Base-by-base conservation (phyloP, 2,797 vertebrate species). In the Allobates femoralis region DNA sequence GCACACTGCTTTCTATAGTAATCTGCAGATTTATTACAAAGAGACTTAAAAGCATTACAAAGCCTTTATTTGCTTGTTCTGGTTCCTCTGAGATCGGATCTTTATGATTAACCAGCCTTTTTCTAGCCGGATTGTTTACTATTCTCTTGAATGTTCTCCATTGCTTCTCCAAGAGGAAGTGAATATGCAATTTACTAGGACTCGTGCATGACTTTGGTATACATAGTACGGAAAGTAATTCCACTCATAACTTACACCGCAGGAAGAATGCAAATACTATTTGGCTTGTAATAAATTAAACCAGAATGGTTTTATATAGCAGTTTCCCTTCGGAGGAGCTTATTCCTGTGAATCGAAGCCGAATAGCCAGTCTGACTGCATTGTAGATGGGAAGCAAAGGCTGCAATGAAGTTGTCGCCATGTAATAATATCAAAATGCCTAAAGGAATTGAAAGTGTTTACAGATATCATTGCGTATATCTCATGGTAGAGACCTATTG, bases 21-120 rank as follows among this genome's bases (percentile, higher is more conserved):
- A 77, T 56, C 46, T 32, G 53, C 6, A 15, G 51, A 58, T 56
- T 78, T 78, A 32, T 58, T 37, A 55, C 75, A 34, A 12, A n/a
- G 5, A 11, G 14, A n/a, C 32, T 60, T 79, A 79, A 37, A 41
- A 37, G 76, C 55, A 15, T n/a, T 41, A 41, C 55, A 41, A n/a
- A 60, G 26, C 21, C 15, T 79, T 78, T 78, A 79, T 79, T 79
- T 79, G 76, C 76, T 60, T 73, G 37, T 73, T 60, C 76, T 60
- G 19, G 28, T 6, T 78, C 6, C 55, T 60, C n/a, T 37, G 18
- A 60, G 55, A 60, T 60, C 23, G 41, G 34, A 60, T 60, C 76
- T 79, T 79, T 60, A n/a, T 79, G 16, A 21, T n/a, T 16, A 2
- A 58, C 30, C 55, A 58, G 19, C 30, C 41, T 60, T 79, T 79